Evolutionary conservation across 2,113 vertebrate genomes (phyloP), one percentile per base, ranked within the genome.

Genomic region (Dromiciops gliroides): DNA sequence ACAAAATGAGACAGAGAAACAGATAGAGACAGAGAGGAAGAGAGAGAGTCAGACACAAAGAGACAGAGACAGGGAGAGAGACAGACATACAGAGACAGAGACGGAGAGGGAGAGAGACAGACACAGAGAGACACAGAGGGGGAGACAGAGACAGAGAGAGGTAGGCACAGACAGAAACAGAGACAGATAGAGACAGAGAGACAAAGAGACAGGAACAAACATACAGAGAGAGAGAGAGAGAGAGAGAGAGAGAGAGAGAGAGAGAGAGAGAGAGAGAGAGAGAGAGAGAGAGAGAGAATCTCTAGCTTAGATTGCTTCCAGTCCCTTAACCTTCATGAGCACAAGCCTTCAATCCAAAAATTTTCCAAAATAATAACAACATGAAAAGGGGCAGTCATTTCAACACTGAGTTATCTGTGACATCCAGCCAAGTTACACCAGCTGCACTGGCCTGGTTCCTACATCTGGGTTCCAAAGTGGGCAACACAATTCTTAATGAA

Each of bases 381-480:
- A 92, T 92, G 44, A 95, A 92, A 90, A 95, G 83, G n/a, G 28
- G 97, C 96, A 93, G 60, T 92, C 95, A 89, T 94, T 95, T 92
- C 98, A 98, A 89, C 91, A 95, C 89, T 67, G 93, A 98, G 96
- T 97, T 98, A 97, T 51, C 89, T 98, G 83, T 97, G 97, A 98
- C 96, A 95, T 94, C 89, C 92, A 93, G 97, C 98, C 95, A 98
- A 97, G 89, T 95, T 97, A 53, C 93, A 97, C 97, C 98, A 98
- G 98, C 97, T 98, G 98, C 97, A 97, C 90, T 98, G 98, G 98
- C 97, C 97, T 91, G 28, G 75, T 97, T 98, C 96, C 96, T 97
- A 95, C 96, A 98, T 98, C 98, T 99, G 98, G 98, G 94, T 83
- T 98, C 95, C 88, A 95, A 98, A 97, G 93, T 89, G 96, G 97